These are phyloP conservation scores for Cerceris rybyensis DNA, from an alignment of 2,888 invertebrate genomes.

Conservation along the genomic window DNA sequence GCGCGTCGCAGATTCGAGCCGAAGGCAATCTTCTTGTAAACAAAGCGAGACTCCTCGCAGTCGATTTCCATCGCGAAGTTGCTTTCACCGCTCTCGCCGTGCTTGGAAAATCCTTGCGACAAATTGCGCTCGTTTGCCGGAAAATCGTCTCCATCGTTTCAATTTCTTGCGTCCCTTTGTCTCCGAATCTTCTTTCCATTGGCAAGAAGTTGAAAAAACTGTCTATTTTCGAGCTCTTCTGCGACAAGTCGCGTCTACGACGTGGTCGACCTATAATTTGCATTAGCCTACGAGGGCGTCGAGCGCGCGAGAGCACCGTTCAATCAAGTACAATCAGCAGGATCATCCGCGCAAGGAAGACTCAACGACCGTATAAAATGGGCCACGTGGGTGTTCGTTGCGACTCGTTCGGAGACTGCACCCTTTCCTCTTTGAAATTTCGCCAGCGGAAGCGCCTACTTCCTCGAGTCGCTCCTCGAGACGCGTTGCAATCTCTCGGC, in stretches of 20 bases:
- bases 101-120: constrained; percentile 27
- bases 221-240: constrained; percentile 34
- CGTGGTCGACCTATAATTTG: constrained; percentile 51
- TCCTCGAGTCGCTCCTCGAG: background rate
- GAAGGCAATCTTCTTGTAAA: background rate
- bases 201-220: background rate
- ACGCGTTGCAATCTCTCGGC: background rate
- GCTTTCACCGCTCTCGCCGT: constrained; percentile 51
- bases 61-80: constrained; percentile 29
- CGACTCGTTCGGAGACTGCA: constrained; percentile 16
- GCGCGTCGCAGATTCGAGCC: background rate
- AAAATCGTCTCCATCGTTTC: constrained; percentile 5
- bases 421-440: constrained; percentile 45
- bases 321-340: constrained; percentile 67
- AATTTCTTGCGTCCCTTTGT: background rate
- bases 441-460: background rate
- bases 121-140: constrained; percentile 35
- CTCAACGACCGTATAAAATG: constrained; percentile 66
- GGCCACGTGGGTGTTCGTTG: constrained; percentile 66
- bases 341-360: constrained; percentile 64
- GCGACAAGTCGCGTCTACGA: constrained; percentile 42
- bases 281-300: constrained; percentile 12
- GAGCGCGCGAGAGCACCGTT: constrained; percentile 55
- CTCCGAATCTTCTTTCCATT: background rate
- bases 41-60: constrained; percentile 7